Evolutionary conservation across 2,888 invertebrate species (phyloP), one percentile per base, ranked within the genome.

Genomic region (Mycogona germanica): DNA sequence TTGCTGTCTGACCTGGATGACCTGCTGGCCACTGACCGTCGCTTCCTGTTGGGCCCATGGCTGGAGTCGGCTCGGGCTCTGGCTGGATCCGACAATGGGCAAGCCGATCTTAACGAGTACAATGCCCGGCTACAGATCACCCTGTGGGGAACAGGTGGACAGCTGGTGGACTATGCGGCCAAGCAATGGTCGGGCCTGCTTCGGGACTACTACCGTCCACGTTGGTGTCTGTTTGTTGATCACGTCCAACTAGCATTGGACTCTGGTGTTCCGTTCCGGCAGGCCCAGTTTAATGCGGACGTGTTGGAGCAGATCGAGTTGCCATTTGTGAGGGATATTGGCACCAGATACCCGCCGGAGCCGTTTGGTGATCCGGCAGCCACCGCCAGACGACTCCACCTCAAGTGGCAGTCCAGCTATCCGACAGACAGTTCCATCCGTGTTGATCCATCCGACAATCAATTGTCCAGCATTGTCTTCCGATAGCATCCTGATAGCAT

Each of bases 121-220:
- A 93, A 95, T 67, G 91, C 92, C 0, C 76, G 84, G 47, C 91
- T 91, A 72, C 96, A 96, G 70, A 82, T 96, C 41, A 91, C 92
- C 0, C 68, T 91, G 12, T 96, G 95, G 95, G 95, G 95, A 19
- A 93, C 93, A 0, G 76, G 75, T 48, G 92, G 88, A 0, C 84
- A 93, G 72, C 91, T 93, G 56, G 71, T 79, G 25, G 93, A 95
- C 67, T 95, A 95, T 69, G 95, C 92, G 0, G 83, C 82, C 61
- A 95, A 95, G 64, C 92, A 93, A 67, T 95, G 93, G 93, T 75
- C 81, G 17, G 88, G 84, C 66, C 64, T 73, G 4, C 58, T 71
- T 3, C 58, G 60, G 28, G 61, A 64, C 66, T 70, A 64, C 46
- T 88, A 84, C 64, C 72, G 70, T 52, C 82, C 83, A 0, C 75